Percentiles rank a stretch among this genome's conserved stretches.
These are phyloP conservation scores for Campylomormyrus numenius DNA, from an alignment of 2,113 vertebrate species.

Conservation along the genomic window DNA sequence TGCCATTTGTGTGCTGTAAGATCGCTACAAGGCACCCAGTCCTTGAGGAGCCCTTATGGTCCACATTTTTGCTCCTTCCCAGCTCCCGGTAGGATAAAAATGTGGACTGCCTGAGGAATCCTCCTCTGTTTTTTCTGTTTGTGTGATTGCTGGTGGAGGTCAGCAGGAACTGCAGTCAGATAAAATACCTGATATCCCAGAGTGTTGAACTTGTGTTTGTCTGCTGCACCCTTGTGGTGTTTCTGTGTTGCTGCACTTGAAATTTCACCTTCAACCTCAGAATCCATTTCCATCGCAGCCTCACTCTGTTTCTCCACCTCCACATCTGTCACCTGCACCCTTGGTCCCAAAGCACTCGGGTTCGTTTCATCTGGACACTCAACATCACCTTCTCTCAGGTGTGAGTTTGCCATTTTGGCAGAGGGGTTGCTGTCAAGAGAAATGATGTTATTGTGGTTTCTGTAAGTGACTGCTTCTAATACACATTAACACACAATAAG, in stretches of 20 bases:
- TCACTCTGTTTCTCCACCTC: neutral
- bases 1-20: neutral
- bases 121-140: neutral
- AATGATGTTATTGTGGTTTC: neutral
- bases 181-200: slow-evolving; percentile 45
- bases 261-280: slow-evolving; percentile 11
- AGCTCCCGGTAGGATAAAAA: neutral
- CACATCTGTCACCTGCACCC: slow-evolving; percentile 28
- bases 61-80: neutral
- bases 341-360: slow-evolving; percentile 12
- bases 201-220: slow-evolving; percentile 50
- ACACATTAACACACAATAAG: neutral
- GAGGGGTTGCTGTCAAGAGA: slow-evolving; percentile 26
- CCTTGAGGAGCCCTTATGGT: neutral
- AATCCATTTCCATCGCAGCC: slow-evolving; percentile 31
- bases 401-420: slow-evolving; percentile 31
- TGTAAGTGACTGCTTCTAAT: neutral
- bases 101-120: neutral
- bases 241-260: slow-evolving; percentile 36
- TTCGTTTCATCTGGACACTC: slow-evolving; percentile 34
- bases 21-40: neutral
- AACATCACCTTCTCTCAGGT: slow-evolving; percentile 29
- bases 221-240: slow-evolving; percentile 48
- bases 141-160: neutral
- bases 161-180: neutral